A percentile compares a stretch with the other conserved stretches of the same genome.
These are phyloP conservation scores for Microtus oregoni DNA, from an alignment of 2,113 vertebrate genomes.

Conservation along the genomic window DNA sequence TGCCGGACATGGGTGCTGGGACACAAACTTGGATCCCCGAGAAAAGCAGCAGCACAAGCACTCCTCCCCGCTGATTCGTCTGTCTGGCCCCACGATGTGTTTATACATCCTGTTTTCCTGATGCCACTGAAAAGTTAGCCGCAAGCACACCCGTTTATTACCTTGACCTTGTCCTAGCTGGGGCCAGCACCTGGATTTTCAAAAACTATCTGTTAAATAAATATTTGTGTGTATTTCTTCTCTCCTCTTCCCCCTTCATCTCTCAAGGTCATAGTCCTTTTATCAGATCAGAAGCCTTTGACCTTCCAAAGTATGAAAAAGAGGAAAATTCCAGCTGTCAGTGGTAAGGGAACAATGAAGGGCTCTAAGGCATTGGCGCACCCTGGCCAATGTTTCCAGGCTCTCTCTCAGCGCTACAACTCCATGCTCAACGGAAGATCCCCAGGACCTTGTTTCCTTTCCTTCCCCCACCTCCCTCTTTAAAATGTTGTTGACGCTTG, in stretches of 20 bases:
- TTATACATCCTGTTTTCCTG: background rate
- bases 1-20: background rate
- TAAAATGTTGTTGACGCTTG: background rate
- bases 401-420: background rate
- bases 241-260: too few relatives aligned
- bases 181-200: background rate
- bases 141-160: background rate
- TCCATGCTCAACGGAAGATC: background rate
- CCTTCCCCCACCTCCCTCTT: background rate
- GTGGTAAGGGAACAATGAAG: background rate
- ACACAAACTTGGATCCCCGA: too few relatives aligned
- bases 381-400: background rate
- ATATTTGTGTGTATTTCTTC: background rate
- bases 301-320: slow-evolving; percentile 12
- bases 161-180: background rate
- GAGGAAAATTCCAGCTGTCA: background rate
- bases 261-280: slow-evolving; percentile 3
- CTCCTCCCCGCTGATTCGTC: background rate
- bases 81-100: background rate
- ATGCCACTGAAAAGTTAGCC: slow-evolving; percentile 17
- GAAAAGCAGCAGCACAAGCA: background rate
- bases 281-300: background rate
- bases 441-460: background rate
- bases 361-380: background rate
- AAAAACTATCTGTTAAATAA: background rate